phyloP scores from a whole-genome alignment of 1,140 invertebrate genomes.

The Anagrus nilaparvatae region DNA sequence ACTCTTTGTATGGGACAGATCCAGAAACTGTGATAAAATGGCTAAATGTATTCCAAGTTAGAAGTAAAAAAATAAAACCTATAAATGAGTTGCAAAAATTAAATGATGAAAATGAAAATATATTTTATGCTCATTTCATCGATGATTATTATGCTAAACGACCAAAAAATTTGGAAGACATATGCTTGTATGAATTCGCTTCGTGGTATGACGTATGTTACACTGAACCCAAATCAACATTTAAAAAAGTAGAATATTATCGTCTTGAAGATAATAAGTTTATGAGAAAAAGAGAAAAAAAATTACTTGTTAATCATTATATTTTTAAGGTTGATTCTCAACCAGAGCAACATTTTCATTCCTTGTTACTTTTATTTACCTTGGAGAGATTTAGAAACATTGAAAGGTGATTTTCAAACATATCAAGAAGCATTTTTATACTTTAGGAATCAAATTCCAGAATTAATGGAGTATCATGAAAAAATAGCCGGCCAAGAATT shows the following conservation, averaged over 20 bases:
- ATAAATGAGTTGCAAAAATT: constrained; percentile 21
- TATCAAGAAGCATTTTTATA: constrained; percentile 15
- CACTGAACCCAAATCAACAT: constrained; percentile 11
- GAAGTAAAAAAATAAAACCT: constrained; percentile 24
- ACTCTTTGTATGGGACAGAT: constrained; percentile 29
- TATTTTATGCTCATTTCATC: constrained; percentile 22
- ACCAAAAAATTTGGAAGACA: constrained; percentile 13
- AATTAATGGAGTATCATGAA: constrained; percentile 22
- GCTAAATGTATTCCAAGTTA: constrained; percentile 27
- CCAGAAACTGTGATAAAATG: constrained; percentile 27
- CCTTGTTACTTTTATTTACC: constrained; percentile 19
- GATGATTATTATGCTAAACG: constrained; percentile 23
- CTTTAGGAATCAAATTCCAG: constrained; percentile 9
- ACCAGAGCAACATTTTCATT: constrained; percentile 17
- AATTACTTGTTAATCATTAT: constrained; percentile 21
- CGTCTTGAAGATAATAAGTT: constrained; percentile 7
- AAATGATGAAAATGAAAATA: constrained; percentile 17
- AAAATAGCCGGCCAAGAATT: constrained; percentile 15
- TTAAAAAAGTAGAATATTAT: constrained; percentile 7
- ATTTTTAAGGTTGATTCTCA: constrained; percentile 16
- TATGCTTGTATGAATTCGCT: constrained; percentile 19
- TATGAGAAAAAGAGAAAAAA: constrained; percentile 16
- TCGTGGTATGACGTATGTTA: constrained; percentile 17
- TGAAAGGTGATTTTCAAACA: constrained; percentile 13
- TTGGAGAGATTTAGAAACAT: constrained; percentile 16